Evolutionary conservation across 1,140 invertebrate species (phyloP), one percentile per base, ranked within the genome.

Genomic region (Araneus ventricosus): DNA sequence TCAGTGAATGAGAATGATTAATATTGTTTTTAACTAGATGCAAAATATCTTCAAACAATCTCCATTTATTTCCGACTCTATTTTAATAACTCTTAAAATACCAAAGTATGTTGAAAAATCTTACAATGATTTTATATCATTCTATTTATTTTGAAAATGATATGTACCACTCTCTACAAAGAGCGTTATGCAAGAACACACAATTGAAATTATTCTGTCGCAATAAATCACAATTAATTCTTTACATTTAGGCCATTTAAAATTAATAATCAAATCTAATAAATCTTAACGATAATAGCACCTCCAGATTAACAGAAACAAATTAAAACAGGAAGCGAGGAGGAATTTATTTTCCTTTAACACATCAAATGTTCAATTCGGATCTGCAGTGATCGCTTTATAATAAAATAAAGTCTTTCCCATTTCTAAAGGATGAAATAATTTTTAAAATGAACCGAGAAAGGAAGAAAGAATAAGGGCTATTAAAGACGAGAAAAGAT

Each of bases 221-320:
- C 2, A 14, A 75, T 75, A 75, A 75, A 75, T 75, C 17, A 30
- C 70, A 37, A 75, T 75, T 37, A 75, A 75, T 34, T 20, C 70
- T 34, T 4, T n/a, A n/a, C 14, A 17, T 75, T 75, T 75, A 0
- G 45, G 30, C n/a, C 37, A 37, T 37, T 75, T 34, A 34, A 75
- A 75, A 75, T n/a, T n/a, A 37, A 37, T 37, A 34, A 20, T 20
- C 14, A n/a, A n/a, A 14, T 34, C 30, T 37, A 30, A 75, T 14
- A 75, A 30, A 20, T 75, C 30, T 75, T 75, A 75, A 75, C 30
- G 70, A 75, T 75, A 75, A 75, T 75, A 75, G 34, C 20, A 34
- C 3, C 20, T 17, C 4, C 14, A 5, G 37, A 75, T 75, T 37
- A 75, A 37, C 0, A 34, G 70, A 75, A 75, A 20, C 14, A 37